Evolutionary conservation across 2,113 vertebrate genomes (phyloP), one percentile per base, ranked within the genome.

Genomic region (Meles meles): DNA sequence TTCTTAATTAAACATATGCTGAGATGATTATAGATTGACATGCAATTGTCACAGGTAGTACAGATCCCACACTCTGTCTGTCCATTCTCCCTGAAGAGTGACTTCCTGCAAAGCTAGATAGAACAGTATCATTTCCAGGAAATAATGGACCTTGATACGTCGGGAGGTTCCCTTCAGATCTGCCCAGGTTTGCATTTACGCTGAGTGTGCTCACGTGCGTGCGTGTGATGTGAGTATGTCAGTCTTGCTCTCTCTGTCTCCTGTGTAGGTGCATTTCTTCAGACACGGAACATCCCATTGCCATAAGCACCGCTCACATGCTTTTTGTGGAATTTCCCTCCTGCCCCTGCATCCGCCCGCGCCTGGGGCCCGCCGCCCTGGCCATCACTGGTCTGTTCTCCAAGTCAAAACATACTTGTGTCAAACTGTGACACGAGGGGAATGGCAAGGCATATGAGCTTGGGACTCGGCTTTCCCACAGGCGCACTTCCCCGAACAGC

Each of bases 261-360:
- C 2, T 0, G 18, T 23, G 47, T 1, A 59, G 25, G 65, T 27
- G 55, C 23, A 27, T 47, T 25, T 20, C 13, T 29, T 13, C 31
- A 37, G 67, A 88, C 4, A 6, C 1, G 14, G 44, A 44, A 12
- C 20, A 6, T 61, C 5, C 13, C 31, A 2, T n/a, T 6, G 49
- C 29, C 25, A 6, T 0, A 5, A 29, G 23, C 7, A 6, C 10
- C 20, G 2, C 3, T 9, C 37, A 44, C 3, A 5, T 10, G 23
- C 17, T 14, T 27, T 13, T 14, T 47, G 79, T 69, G 0, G 11
- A 3, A 2, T 7, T 25, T 25, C 21, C 1, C 42, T 42, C 23
- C 59, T 31, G 47, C 2, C 29, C 39, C 10, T 14, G 17, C 59
- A 7, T 31, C 7, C 31, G 7, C n/a, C 4, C 21, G 3, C 29